Conservation (phyloP, 1,140 invertebrate genomes). For the Drosophila quadrilineata region DNA sequence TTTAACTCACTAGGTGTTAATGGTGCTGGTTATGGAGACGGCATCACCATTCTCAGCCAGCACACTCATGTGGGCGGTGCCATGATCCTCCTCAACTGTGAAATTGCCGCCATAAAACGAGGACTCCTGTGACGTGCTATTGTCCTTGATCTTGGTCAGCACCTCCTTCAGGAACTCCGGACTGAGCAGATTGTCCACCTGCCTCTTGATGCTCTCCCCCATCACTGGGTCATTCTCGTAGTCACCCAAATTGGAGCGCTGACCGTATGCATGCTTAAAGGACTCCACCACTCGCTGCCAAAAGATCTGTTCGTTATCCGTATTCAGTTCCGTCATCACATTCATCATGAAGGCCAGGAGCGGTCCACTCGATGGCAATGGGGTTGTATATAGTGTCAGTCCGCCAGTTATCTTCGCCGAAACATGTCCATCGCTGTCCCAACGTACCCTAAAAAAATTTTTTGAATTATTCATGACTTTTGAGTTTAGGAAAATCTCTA, state of each 20-base stretch:
- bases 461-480: slow-evolving; percentile 82
- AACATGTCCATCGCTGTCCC: slow-evolving; percentile 84
- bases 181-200: slow-evolving; percentile 48
- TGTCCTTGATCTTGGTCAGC: slow-evolving; percentile 85
- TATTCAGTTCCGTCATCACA: slow-evolving; percentile 86
- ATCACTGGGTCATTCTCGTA: slow-evolving; percentile 82
- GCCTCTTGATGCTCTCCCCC: slow-evolving; percentile 32
- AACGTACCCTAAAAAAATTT: slow-evolving; percentile 67
- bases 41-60: slow-evolving; percentile 94
- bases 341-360: slow-evolving; percentile 92
- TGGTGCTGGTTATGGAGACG: slow-evolving; percentile 94
- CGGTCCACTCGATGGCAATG: slow-evolving; percentile 91
- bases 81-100: slow-evolving; percentile 86
- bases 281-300: slow-evolving; percentile 93
- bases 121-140: slow-evolving; percentile 86
- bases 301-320: slow-evolving; percentile 81
- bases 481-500: too few relatives aligned
- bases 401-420: slow-evolving; percentile 83
- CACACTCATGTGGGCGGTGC: slow-evolving; percentile 96
- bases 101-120: slow-evolving; percentile 87
- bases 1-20: slow-evolving; percentile 93
- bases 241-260: slow-evolving; percentile 93
- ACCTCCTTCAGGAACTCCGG: slow-evolving; percentile 84
- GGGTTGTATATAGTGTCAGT: slow-evolving; percentile 87
- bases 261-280: slow-evolving; percentile 97